Base-by-base conservation (phyloP, 1,140 invertebrate genomes). In the Pemphigus obesinymphae region DNA sequence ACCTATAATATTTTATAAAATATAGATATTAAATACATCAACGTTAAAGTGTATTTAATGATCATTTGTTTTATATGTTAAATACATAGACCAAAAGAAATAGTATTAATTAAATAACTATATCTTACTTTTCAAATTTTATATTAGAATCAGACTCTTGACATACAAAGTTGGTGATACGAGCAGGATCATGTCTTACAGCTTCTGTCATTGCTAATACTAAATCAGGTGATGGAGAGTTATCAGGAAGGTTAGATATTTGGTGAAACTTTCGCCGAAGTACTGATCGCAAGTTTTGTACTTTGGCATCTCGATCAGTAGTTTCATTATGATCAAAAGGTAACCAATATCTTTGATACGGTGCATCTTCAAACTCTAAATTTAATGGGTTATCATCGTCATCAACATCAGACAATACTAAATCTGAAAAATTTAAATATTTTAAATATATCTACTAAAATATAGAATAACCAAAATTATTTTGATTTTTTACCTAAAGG, bases 401-500 rank as follows among this genome's bases (percentile, higher is more conserved):
- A 31, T 75, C 73, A 31, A 29, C 6, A 29, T 80, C 76, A 29
- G 76, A 80, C 11, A 55, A 80, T 45, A 63, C 23, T 45, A 80
- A 61, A 80, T 80, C 76, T 80, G n/a, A 7, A 23, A 23, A 55
- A 1, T 37, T 37, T 23, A 17, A 58, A 15, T 15, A 29, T n/a
- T 23, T 73, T 29, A 50, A 29, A 50, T 37, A 15, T 37, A 34
- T 29, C n/a, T n/a, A n/a, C n/a, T 70, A 43, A 10, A 45, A 43
- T 45, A 26, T 70, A 45, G 13, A 1, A n/a, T 3, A 70, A 26
- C 13, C 8, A 13, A 72, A 4, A 50, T 73, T n/a, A 34, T 73
- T 50, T 7, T 29, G 2, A 61, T 11, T 45, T n/a, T n/a, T n/a
- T 84, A 89, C 88, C 88, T 84, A 87, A 85, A 68, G 86, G 86